phyloP scores from a whole-genome alignment of 2,888 invertebrate species.

The Endotricha flammealis region DNA sequence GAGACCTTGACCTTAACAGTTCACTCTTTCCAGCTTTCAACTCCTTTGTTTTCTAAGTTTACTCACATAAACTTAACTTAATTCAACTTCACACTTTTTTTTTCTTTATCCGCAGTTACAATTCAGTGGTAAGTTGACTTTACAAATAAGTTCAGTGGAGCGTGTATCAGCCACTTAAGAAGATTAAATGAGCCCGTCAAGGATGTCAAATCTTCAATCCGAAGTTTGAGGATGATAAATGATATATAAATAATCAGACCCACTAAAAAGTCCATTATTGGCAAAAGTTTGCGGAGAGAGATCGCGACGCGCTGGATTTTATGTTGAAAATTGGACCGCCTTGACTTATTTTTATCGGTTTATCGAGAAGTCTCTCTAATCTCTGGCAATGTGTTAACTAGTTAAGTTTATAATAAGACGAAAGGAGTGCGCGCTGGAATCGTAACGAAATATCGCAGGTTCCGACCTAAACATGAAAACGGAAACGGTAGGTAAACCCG shows the following conservation, averaged over 20 bases:
- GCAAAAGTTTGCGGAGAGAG: slow-evolving; percentile 27
- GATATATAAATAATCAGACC: slow-evolving; percentile 46
- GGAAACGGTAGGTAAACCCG: slow-evolving; percentile 52
- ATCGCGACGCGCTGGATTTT: not conserved
- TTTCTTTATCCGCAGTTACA: slow-evolving; percentile 14
- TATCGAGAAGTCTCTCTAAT: not conserved
- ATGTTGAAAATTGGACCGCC: not conserved
- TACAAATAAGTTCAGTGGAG: slow-evolving; percentile 28
- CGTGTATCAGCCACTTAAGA: slow-evolving; percentile 50
- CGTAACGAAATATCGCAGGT: slow-evolving; percentile 1
- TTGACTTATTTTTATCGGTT: not conserved
- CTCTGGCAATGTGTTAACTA: too few relatives aligned
- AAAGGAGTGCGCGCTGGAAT: not conserved
- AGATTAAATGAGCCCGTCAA: slow-evolving; percentile 56
- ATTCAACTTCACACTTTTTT: slow-evolving; percentile 16
- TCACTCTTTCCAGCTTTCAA: too few relatives aligned
- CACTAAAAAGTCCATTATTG: slow-evolving; percentile 42
- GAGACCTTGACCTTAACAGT: too few relatives aligned
- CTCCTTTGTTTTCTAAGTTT: too few relatives aligned
- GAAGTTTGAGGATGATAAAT: slow-evolving; percentile 50
- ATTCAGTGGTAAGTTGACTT: slow-evolving; percentile 28
- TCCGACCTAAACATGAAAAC: slow-evolving; percentile 18
- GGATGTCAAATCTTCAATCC: slow-evolving; percentile 54
- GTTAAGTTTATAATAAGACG: not conserved
- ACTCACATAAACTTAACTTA: slow-evolving; percentile 16